Conservation (phyloP, 2,888 invertebrate genomes). For the Flexamia atlantica region DNA sequence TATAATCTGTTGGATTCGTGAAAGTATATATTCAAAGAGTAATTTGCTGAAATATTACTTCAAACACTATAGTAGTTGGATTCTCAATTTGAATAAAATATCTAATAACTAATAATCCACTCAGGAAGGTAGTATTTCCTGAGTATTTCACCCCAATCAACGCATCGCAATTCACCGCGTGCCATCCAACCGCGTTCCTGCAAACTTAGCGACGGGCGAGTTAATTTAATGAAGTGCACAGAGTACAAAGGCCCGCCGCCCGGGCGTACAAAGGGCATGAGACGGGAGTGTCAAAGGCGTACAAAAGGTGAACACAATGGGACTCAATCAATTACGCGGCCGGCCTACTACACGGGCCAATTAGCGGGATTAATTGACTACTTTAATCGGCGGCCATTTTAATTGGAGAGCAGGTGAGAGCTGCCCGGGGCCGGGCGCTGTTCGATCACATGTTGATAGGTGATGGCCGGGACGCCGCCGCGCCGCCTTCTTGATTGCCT, state of each 20-base stretch:
- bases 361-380: slow-evolving; percentile 55
- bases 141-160: too few relatives aligned
- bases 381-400: slow-evolving; percentile 54
- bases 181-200: too few relatives aligned
- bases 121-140: too few relatives aligned
- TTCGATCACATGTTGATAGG: slow-evolving; percentile 38
- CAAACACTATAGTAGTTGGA: too few relatives aligned
- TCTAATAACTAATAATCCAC: too few relatives aligned
- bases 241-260: slow-evolving; percentile 22
- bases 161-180: too few relatives aligned
- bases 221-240: slow-evolving; percentile 33
- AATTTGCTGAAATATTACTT: too few relatives aligned
- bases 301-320: slow-evolving; percentile 50
- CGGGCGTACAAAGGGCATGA: slow-evolving; percentile 32
- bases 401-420: slow-evolving; percentile 53
- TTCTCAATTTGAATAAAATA: too few relatives aligned
- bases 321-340: slow-evolving; percentile 54
- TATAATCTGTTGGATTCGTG: too few relatives aligned
- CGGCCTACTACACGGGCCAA: slow-evolving; percentile 40
- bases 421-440: background rate
- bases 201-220: background rate
- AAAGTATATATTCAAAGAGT: too few relatives aligned
- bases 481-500: slow-evolving; percentile 15
- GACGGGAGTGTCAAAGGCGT: slow-evolving; percentile 44
- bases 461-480: slow-evolving; percentile 17